Conservation (phyloP, 2,888 invertebrate species). For the Archaeoteleia sp. region DNA sequence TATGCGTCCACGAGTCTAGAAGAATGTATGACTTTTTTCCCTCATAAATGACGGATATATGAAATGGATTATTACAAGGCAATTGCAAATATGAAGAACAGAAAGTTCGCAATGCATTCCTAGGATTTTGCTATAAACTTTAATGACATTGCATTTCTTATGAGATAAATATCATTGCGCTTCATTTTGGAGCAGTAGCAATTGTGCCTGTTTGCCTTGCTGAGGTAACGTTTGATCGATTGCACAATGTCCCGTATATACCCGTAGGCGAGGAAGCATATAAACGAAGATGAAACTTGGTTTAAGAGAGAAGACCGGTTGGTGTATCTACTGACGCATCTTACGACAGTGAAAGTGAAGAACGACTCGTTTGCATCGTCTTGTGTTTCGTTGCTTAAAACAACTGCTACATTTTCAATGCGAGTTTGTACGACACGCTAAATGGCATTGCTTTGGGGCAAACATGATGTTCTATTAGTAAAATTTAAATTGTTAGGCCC, state of each 20-base stretch:
- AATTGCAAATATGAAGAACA: constrained; percentile 11
- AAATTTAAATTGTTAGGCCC: no score
- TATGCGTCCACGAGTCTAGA: background rate
- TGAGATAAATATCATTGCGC: constrained; percentile 34
- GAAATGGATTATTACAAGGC: constrained; percentile 12
- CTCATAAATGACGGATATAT: background rate
- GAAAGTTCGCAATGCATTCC: constrained; percentile 10
- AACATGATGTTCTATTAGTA: no score
- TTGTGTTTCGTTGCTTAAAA: constrained; percentile 38
- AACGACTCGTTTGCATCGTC: constrained; percentile 26
- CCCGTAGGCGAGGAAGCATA: constrained; percentile 43
- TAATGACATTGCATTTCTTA: constrained; percentile 14
- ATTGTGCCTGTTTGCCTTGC: constrained; percentile 41
- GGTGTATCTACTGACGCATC: constrained; percentile 61
- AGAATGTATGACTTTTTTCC: background rate
- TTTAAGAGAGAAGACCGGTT: constrained; percentile 46
- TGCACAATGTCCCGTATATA: constrained; percentile 54
- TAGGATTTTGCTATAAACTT: constrained; percentile 24
- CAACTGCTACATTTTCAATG: constrained; percentile 28
- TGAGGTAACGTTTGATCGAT: constrained; percentile 61
- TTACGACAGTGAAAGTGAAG: constrained; percentile 65
- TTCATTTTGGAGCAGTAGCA: constrained; percentile 44
- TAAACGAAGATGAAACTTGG: constrained; percentile 45
- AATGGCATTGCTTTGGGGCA: constrained; percentile 3
- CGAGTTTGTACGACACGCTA: constrained; percentile 10